Evolutionary conservation across 2,113 vertebrate genomes (phyloP).

Genomic region (Macrotus californicus): DNA sequence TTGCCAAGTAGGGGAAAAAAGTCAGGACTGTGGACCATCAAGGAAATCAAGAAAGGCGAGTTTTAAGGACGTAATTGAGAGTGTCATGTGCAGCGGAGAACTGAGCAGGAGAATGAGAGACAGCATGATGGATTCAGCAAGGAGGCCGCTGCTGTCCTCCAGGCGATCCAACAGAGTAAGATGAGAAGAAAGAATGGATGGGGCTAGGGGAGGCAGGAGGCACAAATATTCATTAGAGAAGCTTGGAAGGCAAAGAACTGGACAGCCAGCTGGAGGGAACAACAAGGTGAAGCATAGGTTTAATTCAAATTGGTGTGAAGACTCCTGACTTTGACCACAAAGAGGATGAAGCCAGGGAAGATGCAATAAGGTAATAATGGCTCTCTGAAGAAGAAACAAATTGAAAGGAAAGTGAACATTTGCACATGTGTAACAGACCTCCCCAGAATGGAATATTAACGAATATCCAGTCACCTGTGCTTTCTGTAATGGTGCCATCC

Average conservation of each 20-base stretch:
- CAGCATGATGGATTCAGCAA: neutral
- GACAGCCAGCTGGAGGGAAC: neutral
- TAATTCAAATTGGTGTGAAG: neutral
- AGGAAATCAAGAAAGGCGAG: neutral
- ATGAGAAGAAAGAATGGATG: neutral
- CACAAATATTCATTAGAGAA: neutral
- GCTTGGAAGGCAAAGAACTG: neutral
- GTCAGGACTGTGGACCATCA: neutral
- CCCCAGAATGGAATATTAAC: neutral
- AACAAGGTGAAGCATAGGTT: neutral
- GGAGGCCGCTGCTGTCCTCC: neutral
- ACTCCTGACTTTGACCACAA: neutral
- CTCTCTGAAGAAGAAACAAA: neutral
- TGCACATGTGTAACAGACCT: neutral
- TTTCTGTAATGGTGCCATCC: conserved; percentile 98
- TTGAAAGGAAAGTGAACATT: neutral
- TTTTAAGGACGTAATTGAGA: neutral
- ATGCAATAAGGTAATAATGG: neutral
- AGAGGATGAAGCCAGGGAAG: neutral
- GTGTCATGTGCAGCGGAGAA: neutral
- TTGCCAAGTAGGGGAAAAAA: neutral
- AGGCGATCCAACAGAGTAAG: neutral
- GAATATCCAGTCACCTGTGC: conserved; percentile 86
- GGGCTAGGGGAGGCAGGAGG: neutral
- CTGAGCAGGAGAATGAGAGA: neutral